phyloP scores from a whole-genome alignment of 1,140 invertebrate genomes.

The Reticulitermes speratus region DNA sequence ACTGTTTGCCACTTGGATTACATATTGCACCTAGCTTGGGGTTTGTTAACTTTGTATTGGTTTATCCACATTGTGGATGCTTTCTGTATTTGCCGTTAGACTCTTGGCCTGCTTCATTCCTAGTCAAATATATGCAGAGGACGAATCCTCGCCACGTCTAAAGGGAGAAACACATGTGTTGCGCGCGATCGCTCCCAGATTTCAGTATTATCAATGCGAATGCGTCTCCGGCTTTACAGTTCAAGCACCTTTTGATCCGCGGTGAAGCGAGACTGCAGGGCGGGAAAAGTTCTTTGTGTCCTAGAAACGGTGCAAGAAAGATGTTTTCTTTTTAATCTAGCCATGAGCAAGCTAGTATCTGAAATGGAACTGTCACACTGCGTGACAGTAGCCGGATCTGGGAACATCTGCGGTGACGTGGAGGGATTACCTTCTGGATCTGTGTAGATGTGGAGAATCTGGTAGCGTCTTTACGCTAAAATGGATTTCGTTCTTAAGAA shows the following conservation, averaged over 20 bases:
- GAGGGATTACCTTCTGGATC: neutral
- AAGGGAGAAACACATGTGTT: too few species aligned
- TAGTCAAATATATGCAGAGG: slow-evolving; percentile 9
- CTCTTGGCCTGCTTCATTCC: neutral
- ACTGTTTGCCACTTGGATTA: neutral
- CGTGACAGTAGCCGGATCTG: neutral
- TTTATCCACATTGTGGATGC: neutral
- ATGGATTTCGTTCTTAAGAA: slow-evolving; percentile 16
- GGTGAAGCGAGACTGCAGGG: neutral
- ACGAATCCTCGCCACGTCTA: too few species aligned
- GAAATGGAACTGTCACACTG: neutral
- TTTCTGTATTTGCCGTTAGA: neutral
- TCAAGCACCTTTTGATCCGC: slow-evolving; percentile 7
- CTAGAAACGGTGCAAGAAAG: neutral
- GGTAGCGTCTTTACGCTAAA: neutral
- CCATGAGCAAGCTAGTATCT: neutral
- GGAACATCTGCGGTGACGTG: neutral
- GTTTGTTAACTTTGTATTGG: neutral
- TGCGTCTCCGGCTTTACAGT: neutral
- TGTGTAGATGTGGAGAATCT: neutral
- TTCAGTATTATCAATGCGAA: slow-evolving; percentile 1
- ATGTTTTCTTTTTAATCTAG: neutral
- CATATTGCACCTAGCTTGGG: neutral
- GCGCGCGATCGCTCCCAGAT: neutral
- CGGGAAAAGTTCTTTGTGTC: neutral